A percentile compares a stretch with the other conserved stretches of the same genome.
Conservation (phyloP, 2,113 vertebrate genomes). For the Semnornis frantzii region DNA sequence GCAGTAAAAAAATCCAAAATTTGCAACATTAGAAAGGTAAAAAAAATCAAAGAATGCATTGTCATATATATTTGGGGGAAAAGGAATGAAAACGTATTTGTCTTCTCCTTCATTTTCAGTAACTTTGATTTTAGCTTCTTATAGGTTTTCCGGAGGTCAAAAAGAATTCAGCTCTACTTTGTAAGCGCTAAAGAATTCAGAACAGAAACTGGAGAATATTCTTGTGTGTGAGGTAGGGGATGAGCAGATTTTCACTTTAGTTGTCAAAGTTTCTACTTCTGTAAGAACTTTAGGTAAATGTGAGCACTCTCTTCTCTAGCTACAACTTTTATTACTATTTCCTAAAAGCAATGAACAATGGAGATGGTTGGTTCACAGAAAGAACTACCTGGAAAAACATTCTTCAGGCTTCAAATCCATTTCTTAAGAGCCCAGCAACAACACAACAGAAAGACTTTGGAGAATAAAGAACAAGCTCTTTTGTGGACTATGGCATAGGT, state of each 20-base stretch:
- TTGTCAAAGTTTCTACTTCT: slow-evolving; percentile 1
- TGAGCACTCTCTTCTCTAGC: neutral
- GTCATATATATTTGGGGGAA: neutral
- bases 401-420: neutral
- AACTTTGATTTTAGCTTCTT: neutral
- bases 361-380: neutral
- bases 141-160: neutral
- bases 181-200: neutral
- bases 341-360: neutral
- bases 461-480: neutral
- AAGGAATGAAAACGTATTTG: neutral
- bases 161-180: neutral
- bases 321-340: neutral
- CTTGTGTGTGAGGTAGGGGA: neutral
- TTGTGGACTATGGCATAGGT: neutral
- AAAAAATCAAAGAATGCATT: neutral
- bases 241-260: neutral
- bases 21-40: neutral
- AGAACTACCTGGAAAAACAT: neutral
- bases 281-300: neutral
- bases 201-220: neutral
- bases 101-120: neutral
- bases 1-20: neutral
- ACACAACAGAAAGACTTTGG: neutral
- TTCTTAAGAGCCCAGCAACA: neutral